Evolutionary conservation across 2,888 invertebrate species (phyloP).

Genomic region (Thereva unica): DNA sequence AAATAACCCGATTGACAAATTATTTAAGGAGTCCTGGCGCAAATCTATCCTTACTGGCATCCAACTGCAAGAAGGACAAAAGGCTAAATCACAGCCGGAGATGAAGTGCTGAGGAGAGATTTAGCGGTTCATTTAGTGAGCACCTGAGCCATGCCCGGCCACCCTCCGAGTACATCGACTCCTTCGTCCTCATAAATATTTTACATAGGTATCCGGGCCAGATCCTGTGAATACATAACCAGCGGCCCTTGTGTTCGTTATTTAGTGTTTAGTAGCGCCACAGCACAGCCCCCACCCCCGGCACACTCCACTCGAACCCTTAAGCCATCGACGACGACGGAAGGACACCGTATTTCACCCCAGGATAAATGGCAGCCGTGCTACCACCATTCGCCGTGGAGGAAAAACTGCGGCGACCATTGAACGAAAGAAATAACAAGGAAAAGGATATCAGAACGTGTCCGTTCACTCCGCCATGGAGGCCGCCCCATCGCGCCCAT

Average conservation of each 20-base stretch:
- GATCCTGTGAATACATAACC: constrained; percentile 32
- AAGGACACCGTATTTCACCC: constrained; percentile 38
- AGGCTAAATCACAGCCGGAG: constrained; percentile 34
- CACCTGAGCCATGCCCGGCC: constrained; percentile 38
- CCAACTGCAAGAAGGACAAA: constrained; percentile 15
- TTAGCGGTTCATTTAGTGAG: constrained; percentile 40
- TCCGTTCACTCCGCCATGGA: constrained; percentile 34
- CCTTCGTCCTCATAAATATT: constrained; percentile 38
- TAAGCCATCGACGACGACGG: background rate
- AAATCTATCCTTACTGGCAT: background rate
- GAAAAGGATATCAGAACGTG: constrained; percentile 17
- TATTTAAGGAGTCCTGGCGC: constrained; percentile 22
- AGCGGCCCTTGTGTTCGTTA: constrained; percentile 39
- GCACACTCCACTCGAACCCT: constrained; percentile 1
- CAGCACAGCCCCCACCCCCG: constrained; percentile 2
- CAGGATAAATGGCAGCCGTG: constrained; percentile 36
- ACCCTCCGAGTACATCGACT: background rate
- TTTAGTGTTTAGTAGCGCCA: constrained; percentile 40
- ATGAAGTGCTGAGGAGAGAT: constrained; percentile 41
- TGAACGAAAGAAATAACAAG: constrained; percentile 19
- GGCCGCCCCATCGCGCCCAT: constrained; percentile 33
- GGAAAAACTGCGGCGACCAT: constrained; percentile 28
- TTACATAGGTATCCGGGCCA: constrained; percentile 29
- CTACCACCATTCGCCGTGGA: constrained; percentile 11
- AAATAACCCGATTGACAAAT: constrained; percentile 37